Base-by-base conservation (phyloP, 2,888 invertebrate species). In the Eupithecia insigniata region DNA sequence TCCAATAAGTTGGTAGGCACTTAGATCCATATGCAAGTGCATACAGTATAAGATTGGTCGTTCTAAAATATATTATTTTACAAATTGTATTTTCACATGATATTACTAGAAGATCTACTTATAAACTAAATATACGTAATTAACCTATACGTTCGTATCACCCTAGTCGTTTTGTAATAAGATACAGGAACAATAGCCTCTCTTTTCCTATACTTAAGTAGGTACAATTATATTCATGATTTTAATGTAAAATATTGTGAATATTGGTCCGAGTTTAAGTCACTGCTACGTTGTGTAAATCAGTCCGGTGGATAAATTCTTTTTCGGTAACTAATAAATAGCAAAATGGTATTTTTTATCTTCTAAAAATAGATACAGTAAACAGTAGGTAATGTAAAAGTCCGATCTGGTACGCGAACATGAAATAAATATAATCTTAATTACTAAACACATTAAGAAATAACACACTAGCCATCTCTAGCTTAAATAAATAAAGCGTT, bases 401-500 rank as follows among this genome's bases (percentile, higher is more conserved):
- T 22, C 22, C 30, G 8, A 62, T 62, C n/a, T 32, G 32, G 61
- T 62, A 62, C 32, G n/a, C n/a, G 3, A 22, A 32, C 34, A 32
- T 32, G 26, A 34, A 64, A 70, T 67, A 67, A 28, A 58, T 70
- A 61, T 22, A 66, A 22, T 3, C 46, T 39, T 67, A 73, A 1
- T 34, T 34, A 66, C 36, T 28, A 62, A 68, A 66, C 14, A 67
- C 18, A 68, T 51, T 46, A 36, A 36, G 60, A n/a, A n/a, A 22
- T 66, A 60, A 68, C 61, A 62, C 36, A 12, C 3, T 64, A 36
- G 64, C 7, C 58, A 67, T 66, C 51, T 58, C 75, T 84, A 86
- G 77, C 79, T 80, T 88, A 86, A 86, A 91, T 91, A 91, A 92
- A 93, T 92, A 92, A 92, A 93, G 92, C 93, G 93, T 93, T 92